These are phyloP conservation scores for Amblyopsis hoosieri DNA, from an alignment of 2,797 vertebrate species.

Conservation along the genomic window DNA sequence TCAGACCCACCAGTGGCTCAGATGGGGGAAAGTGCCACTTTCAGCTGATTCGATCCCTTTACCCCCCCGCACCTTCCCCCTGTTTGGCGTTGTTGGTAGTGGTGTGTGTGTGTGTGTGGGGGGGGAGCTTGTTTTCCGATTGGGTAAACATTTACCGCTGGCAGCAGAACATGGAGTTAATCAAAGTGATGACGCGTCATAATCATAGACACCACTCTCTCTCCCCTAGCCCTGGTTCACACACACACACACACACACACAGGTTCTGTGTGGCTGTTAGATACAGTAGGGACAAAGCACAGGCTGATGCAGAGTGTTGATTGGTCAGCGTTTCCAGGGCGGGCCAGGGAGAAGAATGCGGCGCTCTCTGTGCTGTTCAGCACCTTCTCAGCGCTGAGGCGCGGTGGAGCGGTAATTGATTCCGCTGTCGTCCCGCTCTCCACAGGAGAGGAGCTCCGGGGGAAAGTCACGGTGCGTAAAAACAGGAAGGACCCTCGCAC, in stretches of 20 bases:
- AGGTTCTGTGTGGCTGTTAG: too few relatives aligned
- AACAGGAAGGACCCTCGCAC: conserved; percentile 94
- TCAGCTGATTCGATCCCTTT: conserved; percentile 62
- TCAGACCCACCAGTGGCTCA: too few relatives aligned
- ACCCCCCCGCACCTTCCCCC: conserved; percentile 56
- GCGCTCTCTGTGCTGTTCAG: too few relatives aligned
- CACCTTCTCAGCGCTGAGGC: too few relatives aligned
- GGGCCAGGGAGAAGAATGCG: not conserved
- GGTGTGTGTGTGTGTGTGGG: not conserved
- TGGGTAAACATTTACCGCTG: conserved; percentile 77
- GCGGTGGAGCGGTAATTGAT: not conserved
- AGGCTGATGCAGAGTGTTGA: too few relatives aligned
- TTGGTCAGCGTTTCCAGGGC: too few relatives aligned
- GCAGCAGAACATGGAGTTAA: conserved; percentile 76
- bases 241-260: conserved; percentile 10
- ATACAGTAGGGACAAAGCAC: too few relatives aligned
- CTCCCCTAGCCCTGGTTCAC: conserved; percentile 10
- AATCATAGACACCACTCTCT: conserved; percentile 55
- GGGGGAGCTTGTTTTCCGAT: conserved; percentile 65
- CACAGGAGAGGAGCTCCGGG: conserved; percentile 84
- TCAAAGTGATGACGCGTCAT: conserved; percentile 74
- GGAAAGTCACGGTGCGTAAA: conserved; percentile 85
- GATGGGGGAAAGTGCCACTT: conserved; percentile 41
- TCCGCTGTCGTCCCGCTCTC: conserved; percentile 1
- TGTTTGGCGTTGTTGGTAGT: conserved; percentile 33